A percentile compares a stretch with the other conserved stretches of the same genome.
These are phyloP conservation scores for Takifugu bimaculatus DNA, from an alignment of 2,113 vertebrate species.

Conservation along the genomic window DNA sequence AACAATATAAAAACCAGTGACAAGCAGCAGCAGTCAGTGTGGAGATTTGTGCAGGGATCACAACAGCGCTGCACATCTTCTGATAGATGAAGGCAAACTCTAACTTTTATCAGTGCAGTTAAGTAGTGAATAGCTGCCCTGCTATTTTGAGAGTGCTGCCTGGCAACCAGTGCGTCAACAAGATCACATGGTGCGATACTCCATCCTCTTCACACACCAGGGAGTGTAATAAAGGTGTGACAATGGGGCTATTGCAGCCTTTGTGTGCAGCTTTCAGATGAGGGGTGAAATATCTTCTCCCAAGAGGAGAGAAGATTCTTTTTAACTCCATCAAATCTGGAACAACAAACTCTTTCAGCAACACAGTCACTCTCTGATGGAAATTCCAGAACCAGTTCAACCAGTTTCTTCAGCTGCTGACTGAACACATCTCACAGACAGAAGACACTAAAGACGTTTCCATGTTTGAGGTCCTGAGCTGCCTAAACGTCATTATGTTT, in stretches of 20 bases:
- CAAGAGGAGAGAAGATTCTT: not conserved
- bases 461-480: too few species aligned
- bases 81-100: constrained; percentile 27
- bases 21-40: too few species aligned
- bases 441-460: too few species aligned
- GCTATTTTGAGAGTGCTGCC: constrained; percentile 57
- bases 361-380: not conserved
- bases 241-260: not conserved
- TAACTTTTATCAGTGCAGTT: constrained; percentile 41
- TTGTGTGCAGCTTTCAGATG: not conserved
- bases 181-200: constrained; percentile 34
- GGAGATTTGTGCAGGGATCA: too few species aligned
- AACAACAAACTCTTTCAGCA: too few species aligned
- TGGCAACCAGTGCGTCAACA: constrained; percentile 60
- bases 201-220: constrained; percentile 1
- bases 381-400: constrained; percentile 45
- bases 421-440: not conserved
- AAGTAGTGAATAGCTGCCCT: constrained; percentile 21
- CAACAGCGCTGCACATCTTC: not conserved
- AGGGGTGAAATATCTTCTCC: not conserved
- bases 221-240: constrained; percentile 21
- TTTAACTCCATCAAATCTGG: too few species aligned
- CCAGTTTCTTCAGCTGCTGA: constrained; percentile 31
- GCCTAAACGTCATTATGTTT: too few species aligned
- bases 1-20: too few species aligned